Base-by-base conservation (phyloP, 2,113 vertebrate genomes). In the Corynorhinus townsendii region DNA sequence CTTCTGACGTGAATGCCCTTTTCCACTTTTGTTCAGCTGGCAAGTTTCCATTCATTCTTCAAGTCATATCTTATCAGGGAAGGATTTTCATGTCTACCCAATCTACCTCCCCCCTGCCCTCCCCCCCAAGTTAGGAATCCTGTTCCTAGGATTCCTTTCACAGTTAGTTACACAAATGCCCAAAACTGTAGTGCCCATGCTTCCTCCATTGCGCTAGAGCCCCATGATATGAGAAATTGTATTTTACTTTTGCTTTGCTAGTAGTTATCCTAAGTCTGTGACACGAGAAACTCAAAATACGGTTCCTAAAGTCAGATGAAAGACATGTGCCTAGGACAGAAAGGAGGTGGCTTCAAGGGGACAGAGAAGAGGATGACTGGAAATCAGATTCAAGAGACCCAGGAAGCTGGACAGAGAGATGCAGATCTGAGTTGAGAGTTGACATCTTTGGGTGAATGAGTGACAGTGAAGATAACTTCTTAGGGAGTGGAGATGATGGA, bases 141-240 rank as follows among this genome's bases (percentile, higher is more conserved):
- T 69, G 52, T 56, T 49, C 52, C 71, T 54, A 49, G 11, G 45
- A 59, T 59, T 16, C 28, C 11, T 64, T 71, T 77, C 9, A 80
- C 30, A 62, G 68, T 72, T 77, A 54, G 73, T 90, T 91, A 49
- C 14, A 47, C 10, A 54, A 19, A 33, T 16, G 62, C 7, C 43
- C 8, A 45, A 15, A 2, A 38, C 3, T 10, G 3, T 2, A 5
- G 20, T 56, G 11, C 2, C 35, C 33, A 6, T 10, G 4, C 11
- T 43, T 68, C 33, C 24, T 71, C 30, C 33, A 90, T 19, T 64
- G 66, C 30, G 45, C 19, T 30, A 14, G 20, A 85, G 20, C 22
- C 52, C 54, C 45, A 33, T 22, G 9, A 73, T 22, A 12, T 12
- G 7, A 88, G n/a, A 66, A 17, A 47, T 11, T 77, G 6, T 24